Evolutionary conservation across 2,797 vertebrate genomes (phyloP).

Genomic region (Antennarius maculatus): DNA sequence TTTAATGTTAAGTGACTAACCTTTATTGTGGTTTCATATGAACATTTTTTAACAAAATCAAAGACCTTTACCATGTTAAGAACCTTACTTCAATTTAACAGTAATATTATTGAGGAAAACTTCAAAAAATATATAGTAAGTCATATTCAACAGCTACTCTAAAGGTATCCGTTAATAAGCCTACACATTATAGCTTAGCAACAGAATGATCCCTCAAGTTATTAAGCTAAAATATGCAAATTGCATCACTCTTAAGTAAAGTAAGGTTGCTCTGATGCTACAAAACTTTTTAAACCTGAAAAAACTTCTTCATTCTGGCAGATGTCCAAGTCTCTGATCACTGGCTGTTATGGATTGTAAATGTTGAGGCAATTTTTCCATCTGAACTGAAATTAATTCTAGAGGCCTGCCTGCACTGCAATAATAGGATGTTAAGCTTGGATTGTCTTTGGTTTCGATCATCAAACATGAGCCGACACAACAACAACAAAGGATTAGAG

Average conservation of each 20-base stretch:
- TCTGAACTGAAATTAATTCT: conserved; percentile 28
- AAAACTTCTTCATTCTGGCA: conserved; percentile 15
- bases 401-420: conserved; percentile 10
- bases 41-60: too few species aligned
- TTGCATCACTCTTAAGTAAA: neutral
- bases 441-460: conserved; percentile 25
- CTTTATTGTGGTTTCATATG: too few species aligned
- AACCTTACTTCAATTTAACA: too few species aligned
- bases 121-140: neutral
- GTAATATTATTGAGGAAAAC: too few species aligned
- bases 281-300: neutral
- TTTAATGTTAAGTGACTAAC: too few species aligned
- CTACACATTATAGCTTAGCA: neutral
- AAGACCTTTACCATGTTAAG: too few species aligned
- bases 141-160: neutral
- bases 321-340: conserved; percentile 23
- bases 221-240: conserved; percentile 6
- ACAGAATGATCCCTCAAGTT: neutral
- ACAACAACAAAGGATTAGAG: conserved; percentile 45
- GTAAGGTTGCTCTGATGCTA: neutral
- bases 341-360: conserved; percentile 23
- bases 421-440: conserved; percentile 49
- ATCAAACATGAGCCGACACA: conserved; percentile 36
- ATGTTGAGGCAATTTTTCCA: conserved; percentile 49
- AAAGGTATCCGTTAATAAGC: neutral